These are phyloP conservation scores for Entomobrya multifasciata DNA, from an alignment of 2,888 invertebrate species.

Conservation along the genomic window DNA sequence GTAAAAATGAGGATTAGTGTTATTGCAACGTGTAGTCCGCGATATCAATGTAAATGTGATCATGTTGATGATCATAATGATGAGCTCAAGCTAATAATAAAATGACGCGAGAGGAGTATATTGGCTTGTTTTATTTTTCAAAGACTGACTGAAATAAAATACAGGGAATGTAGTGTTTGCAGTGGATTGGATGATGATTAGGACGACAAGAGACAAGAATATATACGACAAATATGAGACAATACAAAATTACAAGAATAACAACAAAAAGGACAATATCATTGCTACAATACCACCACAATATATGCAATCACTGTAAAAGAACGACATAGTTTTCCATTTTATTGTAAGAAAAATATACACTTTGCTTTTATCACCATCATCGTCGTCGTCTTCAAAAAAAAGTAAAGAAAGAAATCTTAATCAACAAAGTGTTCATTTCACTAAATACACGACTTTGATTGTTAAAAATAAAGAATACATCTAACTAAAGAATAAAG, in stretches of 20 bases:
- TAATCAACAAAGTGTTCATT: too few species aligned
- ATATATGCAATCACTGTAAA: background rate
- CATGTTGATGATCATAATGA: background rate
- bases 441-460: too few species aligned
- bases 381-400: background rate
- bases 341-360: background rate
- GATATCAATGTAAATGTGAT: too few species aligned
- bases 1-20: too few species aligned
- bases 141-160: too few species aligned
- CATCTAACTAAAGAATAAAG: background rate
- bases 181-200: background rate
- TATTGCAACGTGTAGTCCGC: too few species aligned
- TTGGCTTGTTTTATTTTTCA: too few species aligned
- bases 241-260: constrained; percentile 24
- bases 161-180: too few species aligned
- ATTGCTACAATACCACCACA: background rate
- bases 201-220: background rate
- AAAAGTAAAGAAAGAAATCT: background rate
- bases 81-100: background rate
- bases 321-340: constrained; percentile 22
- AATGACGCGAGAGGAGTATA: too few species aligned
- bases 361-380: background rate
- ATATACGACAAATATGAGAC: constrained; percentile 27
- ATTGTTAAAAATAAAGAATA: too few species aligned
- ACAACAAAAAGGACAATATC: background rate